Percentiles rank a stretch among this genome's conserved stretches.
phyloP scores from a whole-genome alignment of 2,888 invertebrate species.

The Aporophyla nigra region DNA sequence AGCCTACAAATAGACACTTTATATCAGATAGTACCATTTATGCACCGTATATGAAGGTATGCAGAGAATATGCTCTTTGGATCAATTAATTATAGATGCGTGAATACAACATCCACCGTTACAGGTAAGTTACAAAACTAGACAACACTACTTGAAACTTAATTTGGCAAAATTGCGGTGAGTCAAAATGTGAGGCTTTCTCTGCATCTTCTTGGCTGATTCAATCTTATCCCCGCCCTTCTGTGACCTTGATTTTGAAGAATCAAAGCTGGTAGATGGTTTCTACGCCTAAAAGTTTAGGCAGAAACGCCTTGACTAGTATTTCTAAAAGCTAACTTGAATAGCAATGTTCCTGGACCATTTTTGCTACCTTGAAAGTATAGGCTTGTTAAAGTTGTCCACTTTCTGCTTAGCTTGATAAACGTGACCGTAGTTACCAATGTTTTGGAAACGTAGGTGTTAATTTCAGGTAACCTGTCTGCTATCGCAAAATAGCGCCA shows the following conservation, averaged over 20 bases:
- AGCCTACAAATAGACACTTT: background rate
- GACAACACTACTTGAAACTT: slow-evolving; percentile 10
- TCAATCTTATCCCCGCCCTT: too few relatives aligned
- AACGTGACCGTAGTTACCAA: background rate
- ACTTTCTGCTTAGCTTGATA: too few relatives aligned
- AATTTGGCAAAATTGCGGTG: slow-evolving; percentile 6
- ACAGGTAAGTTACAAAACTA: slow-evolving; percentile 33
- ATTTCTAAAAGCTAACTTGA: too few relatives aligned
- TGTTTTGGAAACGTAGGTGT: background rate
- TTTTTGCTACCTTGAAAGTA: background rate
- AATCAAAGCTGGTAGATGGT: background rate
- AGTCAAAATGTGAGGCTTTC: slow-evolving; percentile 1
- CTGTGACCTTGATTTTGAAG: background rate
- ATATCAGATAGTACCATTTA: background rate
- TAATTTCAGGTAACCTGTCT: background rate
- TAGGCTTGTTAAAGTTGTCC: background rate
- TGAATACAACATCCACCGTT: slow-evolving; percentile 33
- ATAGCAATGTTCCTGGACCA: background rate
- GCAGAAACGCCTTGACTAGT: too few relatives aligned
- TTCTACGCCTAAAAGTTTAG: background rate
- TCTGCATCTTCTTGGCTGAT: slow-evolving; percentile 8
- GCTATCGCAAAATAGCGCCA: background rate
- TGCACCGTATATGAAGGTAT: background rate
- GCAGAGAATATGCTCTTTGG: background rate
- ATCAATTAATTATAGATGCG: background rate